Conservation (phyloP, 2,797 vertebrate genomes). For the Hephaestus fuliginosus region DNA sequence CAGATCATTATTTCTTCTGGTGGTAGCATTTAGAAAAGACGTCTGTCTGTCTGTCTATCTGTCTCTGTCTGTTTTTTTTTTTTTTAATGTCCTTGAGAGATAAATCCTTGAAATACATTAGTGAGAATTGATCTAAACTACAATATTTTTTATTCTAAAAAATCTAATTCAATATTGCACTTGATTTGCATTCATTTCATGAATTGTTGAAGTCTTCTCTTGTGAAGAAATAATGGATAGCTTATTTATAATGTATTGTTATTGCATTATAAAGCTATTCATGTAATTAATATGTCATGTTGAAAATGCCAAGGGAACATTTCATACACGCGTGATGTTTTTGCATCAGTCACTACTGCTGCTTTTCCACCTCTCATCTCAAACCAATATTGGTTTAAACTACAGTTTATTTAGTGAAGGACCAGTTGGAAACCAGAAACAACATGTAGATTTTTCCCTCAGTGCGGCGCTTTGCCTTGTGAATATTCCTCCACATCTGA, state of each 20-base stretch:
- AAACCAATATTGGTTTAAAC: no score
- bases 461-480: background rate
- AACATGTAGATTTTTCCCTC: background rate
- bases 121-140: background rate
- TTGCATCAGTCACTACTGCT: background rate
- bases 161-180: background rate
- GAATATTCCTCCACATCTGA: slow-evolving; percentile 16
- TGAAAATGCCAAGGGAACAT: background rate
- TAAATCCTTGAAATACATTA: background rate
- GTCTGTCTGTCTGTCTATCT: no score
- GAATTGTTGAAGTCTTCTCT: background rate
- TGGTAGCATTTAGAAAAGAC: background rate
- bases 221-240: slow-evolving; percentile 3
- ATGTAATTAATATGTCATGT: background rate
- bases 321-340: slow-evolving; percentile 7
- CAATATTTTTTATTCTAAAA: background rate
- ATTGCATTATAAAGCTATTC: slow-evolving; percentile 1
- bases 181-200: background rate
- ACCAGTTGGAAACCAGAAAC: background rate
- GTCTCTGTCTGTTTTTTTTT: no score
- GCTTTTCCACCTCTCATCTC: no score
- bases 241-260: slow-evolving; percentile 4
- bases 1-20: background rate
- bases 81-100: background rate
- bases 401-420: no score